Base-by-base conservation (phyloP, 2,113 vertebrate genomes). In the Apaloderma vittatum region DNA sequence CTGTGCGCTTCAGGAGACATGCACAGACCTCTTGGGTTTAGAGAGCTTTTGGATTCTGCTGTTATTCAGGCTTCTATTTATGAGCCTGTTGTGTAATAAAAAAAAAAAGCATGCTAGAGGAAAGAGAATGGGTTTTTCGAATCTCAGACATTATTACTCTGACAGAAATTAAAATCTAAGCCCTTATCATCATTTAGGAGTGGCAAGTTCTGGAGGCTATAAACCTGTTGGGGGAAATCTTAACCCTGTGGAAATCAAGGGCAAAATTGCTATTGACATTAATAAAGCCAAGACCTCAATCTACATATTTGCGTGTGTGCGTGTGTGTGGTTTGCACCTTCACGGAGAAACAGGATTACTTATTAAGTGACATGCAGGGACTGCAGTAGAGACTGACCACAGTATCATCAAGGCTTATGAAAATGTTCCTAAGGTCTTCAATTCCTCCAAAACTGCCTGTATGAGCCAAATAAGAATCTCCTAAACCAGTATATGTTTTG, bases 91-190 rank as follows among this genome's bases (percentile, higher is more conserved):
- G 65, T 74, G 67, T 88, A 62, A 78, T 48, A 32, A 89, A 45
- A n/a, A 73, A 86, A 40, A 45, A n/a, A 73, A 86, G 43, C 3
- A 24, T 70, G 45, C 76, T 92, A 48, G 27, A 77, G 45, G 78
- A 87, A 88, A 48, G n/a, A 49, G n/a, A 70, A 76, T 58, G 58
- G 37, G 32, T 92, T 85, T 87, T 83, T n/a, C 4, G 1, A 79
- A 54, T 65, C 62, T 48, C 74, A 77, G 77, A 59, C 29, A 37
- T 85, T 92, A 76, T 83, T 93, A 80, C 84, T 94, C 48, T 19
- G 58, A 45, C 24, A 90, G 83, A 91, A 93, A 96, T 96, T 78
- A 88, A 94, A 97, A 94, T 93, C 85, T 34, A 70, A 93, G 3
- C 71, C 58, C 29, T 78, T 86, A 83, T 68, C 82, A 54, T 54